Evolutionary conservation across 2,888 invertebrate species (phyloP).

Genomic region (Anagyrus pseudococci): DNA sequence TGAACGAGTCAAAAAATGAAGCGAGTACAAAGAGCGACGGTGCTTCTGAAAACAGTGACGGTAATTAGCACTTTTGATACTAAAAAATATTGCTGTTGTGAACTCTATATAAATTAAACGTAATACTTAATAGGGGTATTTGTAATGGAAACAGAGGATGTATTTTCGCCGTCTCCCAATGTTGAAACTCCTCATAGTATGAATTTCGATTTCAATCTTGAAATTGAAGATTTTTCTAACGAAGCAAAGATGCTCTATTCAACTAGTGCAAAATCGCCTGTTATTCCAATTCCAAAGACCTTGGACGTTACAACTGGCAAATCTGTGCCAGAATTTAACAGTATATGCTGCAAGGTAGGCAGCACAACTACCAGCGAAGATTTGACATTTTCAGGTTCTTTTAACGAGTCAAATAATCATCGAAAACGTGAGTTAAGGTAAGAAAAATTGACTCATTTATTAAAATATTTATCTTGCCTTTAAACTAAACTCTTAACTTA

Average conservation of each 20-base stretch:
- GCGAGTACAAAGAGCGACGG: slow-evolving; percentile 43
- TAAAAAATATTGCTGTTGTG: too few species aligned
- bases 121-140: slow-evolving; percentile 71
- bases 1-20: slow-evolving; percentile 43
- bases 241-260: slow-evolving; percentile 53
- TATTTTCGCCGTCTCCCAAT: slow-evolving; percentile 59
- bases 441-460: too few species aligned
- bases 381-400: slow-evolving; percentile 44
- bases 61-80: too few species aligned
- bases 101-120: neutral
- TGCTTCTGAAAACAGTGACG: slow-evolving; percentile 60
- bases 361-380: slow-evolving; percentile 65
- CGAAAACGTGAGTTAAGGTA: slow-evolving; percentile 20
- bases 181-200: slow-evolving; percentile 63
- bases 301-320: slow-evolving; percentile 63
- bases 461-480: too few species aligned
- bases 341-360: slow-evolving; percentile 71
- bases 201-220: slow-evolving; percentile 63
- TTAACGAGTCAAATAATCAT: slow-evolving; percentile 22
- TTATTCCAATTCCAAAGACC: slow-evolving; percentile 72
- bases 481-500: too few species aligned
- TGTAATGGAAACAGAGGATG: slow-evolving; percentile 75
- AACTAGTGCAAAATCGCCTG: slow-evolving; percentile 68
- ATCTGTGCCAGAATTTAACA: slow-evolving; percentile 65
- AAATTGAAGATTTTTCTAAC: slow-evolving; percentile 62